phyloP scores from a whole-genome alignment of 2,797 vertebrate species.

The Gouania willdenowi region DNA sequence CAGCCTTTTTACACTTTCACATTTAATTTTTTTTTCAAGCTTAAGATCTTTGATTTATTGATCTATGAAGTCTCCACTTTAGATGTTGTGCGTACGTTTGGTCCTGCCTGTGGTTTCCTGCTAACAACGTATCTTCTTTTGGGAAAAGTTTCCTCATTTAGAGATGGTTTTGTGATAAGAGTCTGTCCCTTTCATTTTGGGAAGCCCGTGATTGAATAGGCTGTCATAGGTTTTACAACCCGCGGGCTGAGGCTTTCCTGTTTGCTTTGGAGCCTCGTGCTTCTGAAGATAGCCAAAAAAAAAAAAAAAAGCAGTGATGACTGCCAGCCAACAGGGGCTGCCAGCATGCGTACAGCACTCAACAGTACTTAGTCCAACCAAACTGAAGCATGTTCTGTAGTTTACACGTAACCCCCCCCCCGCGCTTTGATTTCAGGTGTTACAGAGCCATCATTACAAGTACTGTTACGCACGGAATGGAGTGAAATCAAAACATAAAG shows the following conservation, averaged over 20 bases:
- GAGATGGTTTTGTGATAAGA: too few relatives aligned
- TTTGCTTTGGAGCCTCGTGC: slow-evolving; percentile 65
- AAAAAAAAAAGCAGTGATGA: slow-evolving; percentile 30
- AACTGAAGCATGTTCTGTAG: slow-evolving; percentile 12
- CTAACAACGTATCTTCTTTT: too few relatives aligned
- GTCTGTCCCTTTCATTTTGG: too few relatives aligned
- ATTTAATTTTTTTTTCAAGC: too few relatives aligned
- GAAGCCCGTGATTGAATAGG: slow-evolving; percentile 7
- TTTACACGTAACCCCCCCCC: not conserved
- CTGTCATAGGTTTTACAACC: slow-evolving; percentile 46
- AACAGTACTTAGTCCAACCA: slow-evolving; percentile 39
- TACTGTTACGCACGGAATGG: not conserved
- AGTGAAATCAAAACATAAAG: slow-evolving; percentile 1
- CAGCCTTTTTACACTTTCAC: too few relatives aligned
- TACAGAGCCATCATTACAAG: not conserved
- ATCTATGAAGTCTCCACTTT: too few relatives aligned
- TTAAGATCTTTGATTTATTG: too few relatives aligned
- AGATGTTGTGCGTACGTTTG: too few relatives aligned
- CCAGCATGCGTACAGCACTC: slow-evolving; percentile 44
- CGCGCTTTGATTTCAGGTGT: slow-evolving; percentile 13
- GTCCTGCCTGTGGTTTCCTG: too few relatives aligned
- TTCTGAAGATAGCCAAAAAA: slow-evolving; percentile 52
- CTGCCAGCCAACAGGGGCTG: slow-evolving; percentile 37
- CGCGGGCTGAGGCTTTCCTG: slow-evolving; percentile 33
- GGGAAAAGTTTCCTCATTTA: too few relatives aligned